Base-by-base conservation (phyloP, 2,113 vertebrate species). In the Limanda limanda region DNA sequence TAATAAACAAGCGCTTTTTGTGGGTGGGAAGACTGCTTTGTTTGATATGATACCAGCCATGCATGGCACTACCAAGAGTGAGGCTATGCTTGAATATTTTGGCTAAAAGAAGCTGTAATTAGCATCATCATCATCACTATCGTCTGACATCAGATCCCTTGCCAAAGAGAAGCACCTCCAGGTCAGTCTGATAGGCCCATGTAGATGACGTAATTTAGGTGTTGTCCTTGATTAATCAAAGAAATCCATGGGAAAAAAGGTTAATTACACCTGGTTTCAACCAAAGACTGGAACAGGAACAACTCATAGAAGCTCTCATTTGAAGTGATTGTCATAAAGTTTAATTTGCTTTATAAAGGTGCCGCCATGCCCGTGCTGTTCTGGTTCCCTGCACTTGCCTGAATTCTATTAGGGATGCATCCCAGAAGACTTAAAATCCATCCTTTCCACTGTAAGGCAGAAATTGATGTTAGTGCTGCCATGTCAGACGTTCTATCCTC, bases 381-480 rank as follows among this genome's bases (percentile, higher is more conserved):
- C 73, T 74, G 71, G 56, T 83, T 82, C 66, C 80, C 56, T 76
- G 65, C 77, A 77, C 78, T 81, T 81, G 57, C 72, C 54, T 81
- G 78, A 84, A 78, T 91, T 89, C 82, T 84, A 87, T 90, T 82
- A 81, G 72, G 47, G 23, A 71, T 76, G 74, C 61, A 83, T 92
- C 86, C 89, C 88, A 89, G 80, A 88, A 89, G 83, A 75, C 67
- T 77, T 75, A 81, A 83, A 89, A 86, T 87, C 84, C 65, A 87
- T 87, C 86, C 74, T 86, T 84, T 87, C 56, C 81, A 76, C 87
- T 81, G 78, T 88, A 85, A 88, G 88, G 73, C 80, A 83, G 83
- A 90, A 88, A 90, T 89, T 84, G 81, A 88, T 91, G 87, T 91
- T 90, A 91, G 85, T 35, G 76, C 87, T 86, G 77, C 81, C 66